Base-by-base conservation (phyloP, 2,888 invertebrate species). In the Phytoseiulus persimilis region DNA sequence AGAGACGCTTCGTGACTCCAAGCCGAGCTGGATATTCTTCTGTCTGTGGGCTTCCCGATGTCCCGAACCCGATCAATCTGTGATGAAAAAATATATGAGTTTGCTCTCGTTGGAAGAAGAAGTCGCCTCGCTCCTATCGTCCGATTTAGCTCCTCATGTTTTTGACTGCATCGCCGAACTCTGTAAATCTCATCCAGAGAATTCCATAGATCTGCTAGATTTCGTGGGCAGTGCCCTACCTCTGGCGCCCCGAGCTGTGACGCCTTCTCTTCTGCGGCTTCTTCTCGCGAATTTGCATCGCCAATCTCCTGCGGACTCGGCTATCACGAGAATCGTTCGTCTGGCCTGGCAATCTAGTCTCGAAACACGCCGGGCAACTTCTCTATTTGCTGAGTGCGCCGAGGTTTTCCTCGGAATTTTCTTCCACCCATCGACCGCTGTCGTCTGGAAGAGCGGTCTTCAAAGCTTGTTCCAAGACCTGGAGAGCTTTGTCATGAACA, bases 341-440 rank as follows among this genome's bases (percentile, higher is more conserved):
- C 28, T 87, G 87, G 32, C 87, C 33, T 87, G 87, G 87, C 6
- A 39, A 31, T 28, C 32, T 0, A 31, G 32, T 32, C 33, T 87
- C 11, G 87, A 87, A n/a, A 33, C 87, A 32, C 32, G 87, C 28
- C 32, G 31, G 33, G 87, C 87, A n/a, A 87, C 87, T 28, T 14
- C 39, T 28, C 28, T 87, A 45, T 87, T 87, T 23, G 32, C 87
- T 33, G 87, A 87, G 1, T 33, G 87, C n/a, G 87, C 33, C 6
- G 45, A 32, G 0, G 87, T 87, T 23, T 87, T 87, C 32, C n/a
- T 87, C 33, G 9, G 5, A 45, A 32, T 87, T n/a, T 45, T 33
- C 45, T 87, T 87, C 18, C n/a, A 87, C n/a, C 32, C 28, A n/a
- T 0, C 31, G 5, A n/a, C n/a, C 5, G 28, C 11, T 32, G 3